Base-by-base conservation (phyloP, 2,888 invertebrate species). In the Trisateles emortualis region DNA sequence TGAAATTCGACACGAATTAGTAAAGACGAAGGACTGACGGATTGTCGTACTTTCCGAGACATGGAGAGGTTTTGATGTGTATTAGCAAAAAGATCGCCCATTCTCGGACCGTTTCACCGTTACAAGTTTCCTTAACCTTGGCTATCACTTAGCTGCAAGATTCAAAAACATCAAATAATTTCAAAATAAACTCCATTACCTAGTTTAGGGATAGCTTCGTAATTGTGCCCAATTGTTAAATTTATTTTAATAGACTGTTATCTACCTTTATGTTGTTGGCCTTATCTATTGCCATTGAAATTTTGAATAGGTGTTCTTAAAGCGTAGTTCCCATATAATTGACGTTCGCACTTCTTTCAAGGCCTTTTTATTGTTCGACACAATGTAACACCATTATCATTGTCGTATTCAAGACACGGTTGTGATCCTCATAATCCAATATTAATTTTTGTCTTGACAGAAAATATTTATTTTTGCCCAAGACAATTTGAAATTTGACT, bases 231-330 rank as follows among this genome's bases (percentile, higher is more conserved):
- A 32, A 16, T 22, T 46, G 38, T 58, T 51, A 35, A 43, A 45
- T 55, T 39, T 51, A 35, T 44, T 44, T 56, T 24, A 57, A 55
- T 50, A 35, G 38, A 39, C 29, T 38, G 38, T 47, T 43, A 51
- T 57, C 40, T 44, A 42, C 29, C 29, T 45, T 40, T 44, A 50
- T 44, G 42, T 30, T 35, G 16, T 19, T 33, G 52, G 49, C 55
- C 42, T 68, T 64, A 52, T 64, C 47, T 59, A 10, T 13, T 32
- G 55, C 60, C 64, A 64, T 68, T 68, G 48, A 64, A 47, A 54
- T 39, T 49, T 54, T 58, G 57, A 68, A 61, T 72, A 36, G 46
- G 3, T 17, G 9, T 17, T 49, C 48, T 52, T 38, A 54, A 52
- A 42, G 57, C 48, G 41, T 45, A 48, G 59, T 64, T 68, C 64